Percentiles rank a stretch among this genome's conserved stretches.
These are phyloP conservation scores for Macrobrachium nipponense DNA, from an alignment of 1,140 invertebrate species.

Conservation along the genomic window DNA sequence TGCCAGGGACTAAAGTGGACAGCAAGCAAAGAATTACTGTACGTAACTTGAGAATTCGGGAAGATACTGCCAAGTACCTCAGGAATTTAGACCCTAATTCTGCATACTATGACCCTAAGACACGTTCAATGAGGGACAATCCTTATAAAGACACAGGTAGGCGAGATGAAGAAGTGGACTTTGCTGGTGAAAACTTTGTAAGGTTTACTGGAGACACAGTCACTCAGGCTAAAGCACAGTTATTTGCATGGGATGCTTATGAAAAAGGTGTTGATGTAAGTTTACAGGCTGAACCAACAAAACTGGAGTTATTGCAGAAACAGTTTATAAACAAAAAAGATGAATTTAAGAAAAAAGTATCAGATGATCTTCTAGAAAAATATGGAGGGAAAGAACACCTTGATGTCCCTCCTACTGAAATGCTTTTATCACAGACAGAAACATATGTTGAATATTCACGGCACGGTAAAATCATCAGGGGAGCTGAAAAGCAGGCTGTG, in stretches of 20 bases:
- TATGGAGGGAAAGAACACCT: constrained; percentile 96
- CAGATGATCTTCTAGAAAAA: constrained; percentile 82
- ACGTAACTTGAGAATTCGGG: constrained; percentile 95
- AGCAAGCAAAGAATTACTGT: constrained; percentile 99
- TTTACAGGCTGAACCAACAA: constrained; percentile 96
- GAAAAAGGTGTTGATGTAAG: constrained; percentile 95
- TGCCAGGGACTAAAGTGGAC: constrained; percentile 99
- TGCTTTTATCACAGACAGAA: constrained; percentile 95
- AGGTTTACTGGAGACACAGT: constrained; percentile 93
- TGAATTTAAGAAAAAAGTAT: constrained; percentile 82
- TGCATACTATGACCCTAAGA: constrained; percentile 99
- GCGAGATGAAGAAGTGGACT: constrained; percentile 82
- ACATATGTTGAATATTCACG: constrained; percentile 96
- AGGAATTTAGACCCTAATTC: constrained; percentile 97
- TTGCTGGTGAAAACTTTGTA: constrained; percentile 96
- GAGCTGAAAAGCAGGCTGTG: constrained; percentile 87
- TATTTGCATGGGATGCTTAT: constrained; percentile 99
- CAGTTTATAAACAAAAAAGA: constrained; percentile 92
- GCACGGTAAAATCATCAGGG: constrained; percentile 87
- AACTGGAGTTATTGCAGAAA: constrained; percentile 90
- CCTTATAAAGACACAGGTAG: constrained; percentile 78
- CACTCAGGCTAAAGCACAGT: constrained; percentile 88
- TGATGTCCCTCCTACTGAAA: constrained; percentile 83
- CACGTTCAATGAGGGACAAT: constrained; percentile 98
- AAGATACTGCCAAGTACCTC: constrained; percentile 99